phyloP scores from a whole-genome alignment of 2,888 invertebrate species.

The Hyppa rectilinea region DNA sequence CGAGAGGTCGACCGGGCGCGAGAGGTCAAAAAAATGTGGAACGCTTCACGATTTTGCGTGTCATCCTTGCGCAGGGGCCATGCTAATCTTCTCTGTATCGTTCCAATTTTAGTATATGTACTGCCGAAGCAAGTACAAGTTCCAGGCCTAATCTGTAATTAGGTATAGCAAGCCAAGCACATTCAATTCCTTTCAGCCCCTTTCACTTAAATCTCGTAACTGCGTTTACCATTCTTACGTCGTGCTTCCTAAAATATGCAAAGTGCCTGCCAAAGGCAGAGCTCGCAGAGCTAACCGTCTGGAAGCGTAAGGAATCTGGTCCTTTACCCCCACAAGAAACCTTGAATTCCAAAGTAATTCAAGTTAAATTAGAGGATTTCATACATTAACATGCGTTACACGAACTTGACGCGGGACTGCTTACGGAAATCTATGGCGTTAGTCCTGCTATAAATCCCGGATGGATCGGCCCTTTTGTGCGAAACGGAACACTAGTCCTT shows the following conservation, averaged over 20 bases:
- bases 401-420: conserved; percentile 27
- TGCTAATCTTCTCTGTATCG: no score
- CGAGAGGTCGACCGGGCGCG: no score
- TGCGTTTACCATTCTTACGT: conserved; percentile 28
- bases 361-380: conserved; percentile 34
- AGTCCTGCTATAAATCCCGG: conserved; percentile 44
- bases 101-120: no score
- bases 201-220: conserved; percentile 29
- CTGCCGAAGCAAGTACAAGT: neutral
- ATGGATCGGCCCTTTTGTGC: conserved; percentile 4
- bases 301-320: conserved; percentile 27
- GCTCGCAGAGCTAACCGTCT: neutral
- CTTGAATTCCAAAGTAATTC: conserved; percentile 27
- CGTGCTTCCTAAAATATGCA: conserved; percentile 41
- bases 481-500: neutral
- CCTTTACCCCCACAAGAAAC: conserved; percentile 14
- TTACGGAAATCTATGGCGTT: conserved; percentile 42
- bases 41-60: no score
- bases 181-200: conserved; percentile 21
- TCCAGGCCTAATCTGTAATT: conserved; percentile 15
- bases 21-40: no score
- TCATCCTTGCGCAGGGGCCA: no score
- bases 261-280: conserved; percentile 40
- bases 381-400: conserved; percentile 46
- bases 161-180: conserved; percentile 17